A percentile compares a stretch with the other conserved stretches of the same genome.
Evolutionary conservation across 2,888 invertebrate genomes (phyloP).

Genomic region (Hemicrepidius hirtus): DNA sequence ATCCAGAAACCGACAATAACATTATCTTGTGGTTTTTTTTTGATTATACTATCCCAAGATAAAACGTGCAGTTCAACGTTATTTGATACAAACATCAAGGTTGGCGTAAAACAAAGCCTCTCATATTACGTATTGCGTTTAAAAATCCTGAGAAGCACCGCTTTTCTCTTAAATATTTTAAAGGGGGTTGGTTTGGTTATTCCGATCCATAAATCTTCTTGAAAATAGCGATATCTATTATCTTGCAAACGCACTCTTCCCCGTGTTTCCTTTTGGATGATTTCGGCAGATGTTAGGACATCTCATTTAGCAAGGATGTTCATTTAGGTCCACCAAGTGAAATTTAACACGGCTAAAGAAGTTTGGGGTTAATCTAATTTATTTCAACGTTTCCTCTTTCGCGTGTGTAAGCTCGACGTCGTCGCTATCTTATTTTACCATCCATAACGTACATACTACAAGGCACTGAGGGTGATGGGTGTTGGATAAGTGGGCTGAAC

Average conservation of each 20-base stretch:
- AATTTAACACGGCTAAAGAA: slow-evolving; percentile 29
- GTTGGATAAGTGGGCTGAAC: slow-evolving; percentile 37
- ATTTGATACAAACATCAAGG: no score
- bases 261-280: slow-evolving; percentile 36
- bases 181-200: neutral
- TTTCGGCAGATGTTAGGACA: slow-evolving; percentile 36
- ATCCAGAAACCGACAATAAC: no score
- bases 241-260: slow-evolving; percentile 36
- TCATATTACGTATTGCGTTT: no score
- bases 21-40: no score
- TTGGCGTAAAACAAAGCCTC: no score
- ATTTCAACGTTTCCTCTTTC: slow-evolving; percentile 21
- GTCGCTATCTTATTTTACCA: slow-evolving; percentile 11
- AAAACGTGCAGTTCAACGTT: no score
- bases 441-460: slow-evolving; percentile 7
- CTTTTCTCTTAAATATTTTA: neutral
- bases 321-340: slow-evolving; percentile 12
- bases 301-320: slow-evolving; percentile 36
- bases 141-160: neutral
- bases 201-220: slow-evolving; percentile 39
- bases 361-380: slow-evolving; percentile 30
- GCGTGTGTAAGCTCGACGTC: neutral
- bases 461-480: neutral
- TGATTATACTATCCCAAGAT: no score
- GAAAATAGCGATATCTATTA: slow-evolving; percentile 37